Conservation (phyloP, 2,888 invertebrate genomes). For the Cryptosula pallasiana region DNA sequence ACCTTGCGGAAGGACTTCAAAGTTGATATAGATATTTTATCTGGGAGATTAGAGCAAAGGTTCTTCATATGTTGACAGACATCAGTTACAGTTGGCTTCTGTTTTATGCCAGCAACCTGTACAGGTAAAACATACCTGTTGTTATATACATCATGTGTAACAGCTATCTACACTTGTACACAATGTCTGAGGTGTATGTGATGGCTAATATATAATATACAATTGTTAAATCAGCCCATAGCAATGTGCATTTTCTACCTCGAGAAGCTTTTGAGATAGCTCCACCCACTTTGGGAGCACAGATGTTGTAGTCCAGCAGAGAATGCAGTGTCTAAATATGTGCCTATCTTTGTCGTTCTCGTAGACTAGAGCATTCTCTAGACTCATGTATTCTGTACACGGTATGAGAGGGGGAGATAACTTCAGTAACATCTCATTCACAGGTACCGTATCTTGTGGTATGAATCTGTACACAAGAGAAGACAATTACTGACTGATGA, state of each 20-base stretch:
- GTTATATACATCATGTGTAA: no score
- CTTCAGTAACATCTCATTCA: neutral
- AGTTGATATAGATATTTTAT: neutral
- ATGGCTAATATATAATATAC: no score
- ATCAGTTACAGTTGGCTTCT: neutral
- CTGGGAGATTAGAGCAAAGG: neutral
- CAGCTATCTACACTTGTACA: no score
- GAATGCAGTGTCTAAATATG: slow-evolving; percentile 13
- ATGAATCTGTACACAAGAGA: slow-evolving; percentile 5
- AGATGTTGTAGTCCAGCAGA: slow-evolving; percentile 12
- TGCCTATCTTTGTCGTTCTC: slow-evolving; percentile 7
- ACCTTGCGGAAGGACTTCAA: slow-evolving; percentile 16
- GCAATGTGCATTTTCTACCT: no score
- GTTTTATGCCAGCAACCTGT: neutral
- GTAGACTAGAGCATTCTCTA: neutral
- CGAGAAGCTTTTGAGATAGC: neutral
- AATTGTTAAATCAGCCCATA: no score
- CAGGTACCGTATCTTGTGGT: slow-evolving; percentile 18
- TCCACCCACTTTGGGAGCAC: slow-evolving; percentile 19
- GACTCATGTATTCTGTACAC: neutral
- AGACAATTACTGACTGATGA: no score
- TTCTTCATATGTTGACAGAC: slow-evolving; percentile 19
- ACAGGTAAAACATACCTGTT: no score
- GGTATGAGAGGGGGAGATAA: slow-evolving; percentile 2
- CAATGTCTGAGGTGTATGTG: no score